Base-by-base conservation (phyloP, 2,797 vertebrate species). In the Darevskia mixta region DNA sequence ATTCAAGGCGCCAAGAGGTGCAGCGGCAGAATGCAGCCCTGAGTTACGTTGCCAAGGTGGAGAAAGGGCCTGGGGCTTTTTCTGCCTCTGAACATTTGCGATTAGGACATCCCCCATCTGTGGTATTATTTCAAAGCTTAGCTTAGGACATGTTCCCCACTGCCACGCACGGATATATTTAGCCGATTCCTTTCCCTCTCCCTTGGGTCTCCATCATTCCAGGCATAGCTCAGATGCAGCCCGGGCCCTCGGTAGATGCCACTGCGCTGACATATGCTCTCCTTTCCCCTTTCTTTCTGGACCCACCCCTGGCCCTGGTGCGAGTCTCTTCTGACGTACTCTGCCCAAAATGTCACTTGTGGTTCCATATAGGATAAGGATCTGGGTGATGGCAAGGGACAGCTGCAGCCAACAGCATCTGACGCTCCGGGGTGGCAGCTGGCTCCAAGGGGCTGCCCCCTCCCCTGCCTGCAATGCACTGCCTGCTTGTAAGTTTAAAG, bases 191-290 rank as follows among this genome's bases (percentile, higher is more conserved):
- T 86, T 35, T 76, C 82, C 64, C 49, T 61, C 78, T 67, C 71
- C 25, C 82, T 77, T 25, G 64, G 79, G 79, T 90, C 86, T 87
- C 86, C 82, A 43, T 83, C 77, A 87, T 90, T 90, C 89, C 89
- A 35, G 35, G 72, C 89, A 90, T 90, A 77, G 89, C 35, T 87
- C 35, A 84, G 80, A 83, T 55, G 25, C 45, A n/a, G 45, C 82
- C 75, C 41, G 4, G 43, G 83, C 71, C 79, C 79, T 82, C 67
- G 32, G 27, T 32, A 66, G 78, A 90, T 87, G 76, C 89, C 71
- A 35, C n/a, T 82, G 82, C 61, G 23, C 29, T 89, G 89, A 90
- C 86, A 90, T 76, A 76, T 13, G 35, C 23, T 1, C 72, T 76
- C 32, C 27, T 69, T 80, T 58, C 58, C 71, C 78, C 72, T 67